Evolutionary conservation across 1,140 invertebrate genomes (phyloP).

Genomic region (Aricia agestis): DNA sequence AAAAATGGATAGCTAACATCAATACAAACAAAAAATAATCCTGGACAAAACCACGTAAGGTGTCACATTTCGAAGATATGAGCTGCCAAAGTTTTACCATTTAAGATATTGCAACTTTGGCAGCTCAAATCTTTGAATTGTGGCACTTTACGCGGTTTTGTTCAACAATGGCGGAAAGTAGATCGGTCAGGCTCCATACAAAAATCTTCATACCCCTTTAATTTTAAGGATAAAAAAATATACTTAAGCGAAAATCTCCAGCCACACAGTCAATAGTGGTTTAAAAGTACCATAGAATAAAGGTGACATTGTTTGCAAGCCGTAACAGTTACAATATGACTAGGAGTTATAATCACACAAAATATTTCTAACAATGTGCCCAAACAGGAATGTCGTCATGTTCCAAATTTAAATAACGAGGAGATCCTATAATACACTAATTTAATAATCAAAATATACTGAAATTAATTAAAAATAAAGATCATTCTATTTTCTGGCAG

Average conservation of each 20-base stretch:
- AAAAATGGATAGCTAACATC: too few species aligned
- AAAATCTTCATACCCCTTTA: too few species aligned
- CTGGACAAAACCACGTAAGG: too few species aligned
- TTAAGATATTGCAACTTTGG: too few species aligned
- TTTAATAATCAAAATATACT: not conserved
- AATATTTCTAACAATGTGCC: conserved; percentile 18
- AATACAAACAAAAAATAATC: too few species aligned
- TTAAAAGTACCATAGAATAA: not conserved
- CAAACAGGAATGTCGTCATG: conserved; percentile 20
- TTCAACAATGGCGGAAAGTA: too few species aligned
- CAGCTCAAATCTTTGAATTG: too few species aligned
- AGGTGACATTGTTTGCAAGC: not conserved
- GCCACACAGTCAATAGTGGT: not conserved
- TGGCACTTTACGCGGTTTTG: too few species aligned
- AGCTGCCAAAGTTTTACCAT: too few species aligned
- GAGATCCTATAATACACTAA: not conserved
- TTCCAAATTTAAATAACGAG: not conserved
- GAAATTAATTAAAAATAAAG: not conserved
- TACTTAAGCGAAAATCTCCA: not conserved
- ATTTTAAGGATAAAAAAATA: too few species aligned
- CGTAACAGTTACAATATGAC: conserved; percentile 29
- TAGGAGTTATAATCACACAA: conserved; percentile 31
- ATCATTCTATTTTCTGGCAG: conserved; percentile 27
- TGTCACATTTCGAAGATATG: too few species aligned
- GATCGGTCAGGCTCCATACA: too few species aligned